Evolutionary conservation across 1,140 invertebrate genomes (phyloP), one percentile per base, ranked within the genome.

Genomic region (Scylla paramamosain): DNA sequence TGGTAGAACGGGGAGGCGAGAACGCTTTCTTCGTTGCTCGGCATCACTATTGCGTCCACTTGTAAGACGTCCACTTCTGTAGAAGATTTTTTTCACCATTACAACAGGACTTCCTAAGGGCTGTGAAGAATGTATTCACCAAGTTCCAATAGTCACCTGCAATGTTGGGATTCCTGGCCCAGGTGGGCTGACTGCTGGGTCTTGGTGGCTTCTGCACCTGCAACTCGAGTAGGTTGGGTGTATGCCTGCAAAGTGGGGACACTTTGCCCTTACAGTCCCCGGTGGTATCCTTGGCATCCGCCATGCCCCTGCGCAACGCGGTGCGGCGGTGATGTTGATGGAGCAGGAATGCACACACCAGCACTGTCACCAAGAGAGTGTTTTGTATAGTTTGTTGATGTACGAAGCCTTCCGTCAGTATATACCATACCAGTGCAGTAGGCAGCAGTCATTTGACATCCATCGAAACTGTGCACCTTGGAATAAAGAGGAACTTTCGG

Each of bases 281-380:
- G 10, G 77, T 10, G 32, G 29, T 46, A 12, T 86, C 91, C 39
- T 93, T 93, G 4, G 14, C 82, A 29, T 93, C 32, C 14, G 77
- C 0, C 48, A 31, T 6, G 82, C 91, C 45, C 25, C 45, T 82
- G 39, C 91, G 91, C 28, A 59, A 0, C 20, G 92, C 45, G 2
- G 92, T 46, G n/a, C 92, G 92, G 7, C 92, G 45, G 82, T 93
- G 92, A 77, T 93, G 92, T 32, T 87, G 92, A 67, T 93, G 92
- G 1, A 93, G 45, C n/a, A 93, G 83, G 83, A 93, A 93, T 4
- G 92, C 92, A 67, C 92, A 87, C 32, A 93, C 46, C 92, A 93
- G 46, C 92, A 93, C 82, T 86, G 82, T 20, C 20, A 20, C 1
- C 20, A 77, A n/a, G 67, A 20, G 52, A 59, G 20, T 12, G 52